A percentile compares a stretch with the other conserved stretches of the same genome.
phyloP scores from a whole-genome alignment of 2,113 vertebrate species.

The Melanocharis versteri region DNA sequence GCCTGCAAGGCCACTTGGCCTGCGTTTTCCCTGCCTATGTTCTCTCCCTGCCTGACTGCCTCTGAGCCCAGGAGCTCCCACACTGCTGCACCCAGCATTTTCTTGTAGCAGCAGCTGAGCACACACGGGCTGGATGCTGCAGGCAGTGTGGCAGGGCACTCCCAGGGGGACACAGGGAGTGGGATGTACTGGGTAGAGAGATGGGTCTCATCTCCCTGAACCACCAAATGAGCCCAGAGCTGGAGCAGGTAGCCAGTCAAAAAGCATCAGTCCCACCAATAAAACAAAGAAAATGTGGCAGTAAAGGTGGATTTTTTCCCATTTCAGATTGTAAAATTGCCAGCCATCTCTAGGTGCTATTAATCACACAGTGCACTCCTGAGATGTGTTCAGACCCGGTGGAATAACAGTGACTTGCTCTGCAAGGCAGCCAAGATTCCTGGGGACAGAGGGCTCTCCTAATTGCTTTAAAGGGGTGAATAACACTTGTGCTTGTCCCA shows the following conservation, averaged over 20 bases:
- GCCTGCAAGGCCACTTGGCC: not conserved
- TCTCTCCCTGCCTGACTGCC: not conserved
- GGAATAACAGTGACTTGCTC: not conserved
- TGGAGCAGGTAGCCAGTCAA: not conserved
- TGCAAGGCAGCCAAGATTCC: not conserved
- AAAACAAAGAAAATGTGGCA: not conserved
- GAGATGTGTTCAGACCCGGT: not conserved
- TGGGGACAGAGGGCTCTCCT: not conserved
- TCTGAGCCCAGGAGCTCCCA: not conserved
- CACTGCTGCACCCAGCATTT: not conserved
- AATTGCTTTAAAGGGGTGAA: not conserved
- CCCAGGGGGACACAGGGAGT: fast-evolving
- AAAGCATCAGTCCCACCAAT: not conserved
- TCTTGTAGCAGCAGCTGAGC: not conserved
- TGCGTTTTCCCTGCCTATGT: not conserved
- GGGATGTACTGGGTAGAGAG: not conserved
- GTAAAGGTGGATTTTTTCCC: not conserved
- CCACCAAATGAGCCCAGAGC: not conserved
- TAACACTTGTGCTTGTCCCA: fast-evolving
- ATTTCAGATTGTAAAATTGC: not conserved
- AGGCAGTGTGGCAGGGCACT: not conserved
- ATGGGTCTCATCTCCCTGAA: not conserved
- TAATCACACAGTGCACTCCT: not conserved
- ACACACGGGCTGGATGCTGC: not conserved
- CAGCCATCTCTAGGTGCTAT: not conserved